Conservation (phyloP, 53 echinoderm and acorn worm genomes). For the Arbacia lixula region DNA sequence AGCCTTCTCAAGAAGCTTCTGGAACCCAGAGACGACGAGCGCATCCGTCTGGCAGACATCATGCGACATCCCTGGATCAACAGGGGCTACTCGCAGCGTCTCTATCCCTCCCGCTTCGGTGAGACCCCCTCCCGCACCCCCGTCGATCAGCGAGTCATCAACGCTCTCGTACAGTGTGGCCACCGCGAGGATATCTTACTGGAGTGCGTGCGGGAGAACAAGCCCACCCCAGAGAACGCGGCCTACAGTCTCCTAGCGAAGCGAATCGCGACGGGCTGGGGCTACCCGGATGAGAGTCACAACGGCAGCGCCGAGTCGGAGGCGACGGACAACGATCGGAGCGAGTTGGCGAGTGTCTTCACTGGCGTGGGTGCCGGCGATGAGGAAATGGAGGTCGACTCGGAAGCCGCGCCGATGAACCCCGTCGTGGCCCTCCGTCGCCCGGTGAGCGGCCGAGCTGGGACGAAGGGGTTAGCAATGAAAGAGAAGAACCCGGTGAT, state of each 20-base stretch:
- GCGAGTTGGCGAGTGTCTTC: conserved; percentile 5
- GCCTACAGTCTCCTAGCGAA: conserved; percentile 78
- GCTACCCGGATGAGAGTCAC: conserved; percentile 76
- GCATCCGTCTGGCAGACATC: conserved; percentile 75
- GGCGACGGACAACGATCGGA: conserved; percentile 5
- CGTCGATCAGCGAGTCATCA: conserved; percentile 55
- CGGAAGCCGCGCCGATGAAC: conserved; percentile 4
- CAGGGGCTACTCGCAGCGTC: conserved; percentile 68
- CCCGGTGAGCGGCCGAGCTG: conserved; percentile 51
- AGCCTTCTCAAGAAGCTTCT: conserved; percentile 70
- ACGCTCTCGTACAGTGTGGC: conserved; percentile 71
- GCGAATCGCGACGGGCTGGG: conserved; percentile 79
- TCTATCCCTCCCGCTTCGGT: conserved; percentile 59
- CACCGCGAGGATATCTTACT: conserved; percentile 54
- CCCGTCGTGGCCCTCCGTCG: conserved; percentile 37
- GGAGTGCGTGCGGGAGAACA: conserved; percentile 68
- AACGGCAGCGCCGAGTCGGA: background rate
- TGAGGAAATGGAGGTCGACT: conserved; percentile 42
- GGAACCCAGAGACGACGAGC: conserved; percentile 57
- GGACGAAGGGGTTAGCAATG: conserved; percentile 3
- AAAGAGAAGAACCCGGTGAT: conserved; percentile 8
- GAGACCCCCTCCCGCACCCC: background rate
- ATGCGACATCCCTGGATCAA: conserved; percentile 94
- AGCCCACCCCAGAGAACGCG: conserved; percentile 78
- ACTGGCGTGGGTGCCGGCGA: conserved; percentile 25